Evolutionary conservation across 2,113 vertebrate species (phyloP).

Genomic region (Motacilla tschutschensis): DNA sequence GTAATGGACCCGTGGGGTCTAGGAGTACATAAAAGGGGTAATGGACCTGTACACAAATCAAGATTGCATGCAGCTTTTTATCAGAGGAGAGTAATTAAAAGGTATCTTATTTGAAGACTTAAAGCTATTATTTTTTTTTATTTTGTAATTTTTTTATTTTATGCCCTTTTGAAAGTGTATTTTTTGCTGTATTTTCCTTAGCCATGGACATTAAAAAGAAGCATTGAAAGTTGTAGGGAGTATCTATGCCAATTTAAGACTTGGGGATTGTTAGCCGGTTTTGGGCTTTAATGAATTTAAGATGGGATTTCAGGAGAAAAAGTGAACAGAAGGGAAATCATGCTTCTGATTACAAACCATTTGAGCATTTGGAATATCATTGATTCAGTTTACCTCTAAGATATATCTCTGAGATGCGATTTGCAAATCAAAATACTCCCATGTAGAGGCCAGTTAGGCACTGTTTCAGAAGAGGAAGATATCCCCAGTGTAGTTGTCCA

Average conservation of each 20-base stretch:
- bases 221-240: not conserved
- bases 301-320: not conserved
- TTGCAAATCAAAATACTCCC: not conserved
- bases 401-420: not conserved
- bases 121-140: not conserved
- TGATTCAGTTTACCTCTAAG: not conserved
- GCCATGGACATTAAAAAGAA: not conserved
- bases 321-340: not conserved
- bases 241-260: not conserved
- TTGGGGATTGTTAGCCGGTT: not conserved
- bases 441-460: not conserved
- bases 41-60: not conserved
- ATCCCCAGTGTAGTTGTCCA: not conserved
- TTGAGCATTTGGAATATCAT: not conserved
- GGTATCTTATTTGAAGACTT: not conserved
- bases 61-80: not conserved
- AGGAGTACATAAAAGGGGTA: not conserved
- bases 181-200: not conserved
- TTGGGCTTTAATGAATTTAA: not conserved
- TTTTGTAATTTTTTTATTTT: not conserved
- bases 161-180: not conserved
- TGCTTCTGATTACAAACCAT: not conserved
- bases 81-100: not conserved
- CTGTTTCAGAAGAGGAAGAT: not conserved
- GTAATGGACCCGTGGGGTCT: not conserved